A percentile compares a stretch with the other conserved stretches of the same genome.
These are phyloP conservation scores for Synergus gifuensis DNA, from an alignment of 2,888 invertebrate species.

Conservation along the genomic window DNA sequence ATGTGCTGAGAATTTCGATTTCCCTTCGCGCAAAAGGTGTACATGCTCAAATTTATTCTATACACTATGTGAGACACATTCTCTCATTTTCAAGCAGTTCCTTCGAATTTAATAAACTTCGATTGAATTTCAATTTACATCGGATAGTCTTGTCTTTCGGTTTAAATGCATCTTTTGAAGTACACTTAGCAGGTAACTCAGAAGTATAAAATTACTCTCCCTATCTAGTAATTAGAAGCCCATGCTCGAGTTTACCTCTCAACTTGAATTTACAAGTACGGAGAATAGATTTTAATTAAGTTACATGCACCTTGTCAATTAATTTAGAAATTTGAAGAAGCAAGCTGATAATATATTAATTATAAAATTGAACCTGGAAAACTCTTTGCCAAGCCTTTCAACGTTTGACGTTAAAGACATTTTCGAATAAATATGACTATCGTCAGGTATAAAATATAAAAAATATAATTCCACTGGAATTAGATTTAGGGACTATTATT, in stretches of 20 bases:
- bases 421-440: neutral
- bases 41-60: neutral
- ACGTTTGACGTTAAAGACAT: neutral
- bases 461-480: neutral
- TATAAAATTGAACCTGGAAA: no score
- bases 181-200: neutral
- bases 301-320: neutral
- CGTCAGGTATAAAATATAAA: neutral
- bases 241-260: neutral
- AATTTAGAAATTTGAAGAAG: neutral
- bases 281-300: neutral
- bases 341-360: neutral
- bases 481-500: no score
- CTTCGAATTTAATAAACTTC: no score
- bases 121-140: no score
- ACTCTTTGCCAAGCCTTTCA: neutral
- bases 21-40: neutral
- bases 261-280: neutral
- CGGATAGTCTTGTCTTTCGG: no score
- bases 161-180: no score
- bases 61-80: neutral
- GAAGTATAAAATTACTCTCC: neutral
- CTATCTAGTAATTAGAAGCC: no score
- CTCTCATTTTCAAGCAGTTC: no score
- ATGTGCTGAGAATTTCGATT: neutral